Evolutionary conservation across 2,888 invertebrate species (phyloP).

Genomic region (Neoscelio sp.): DNA sequence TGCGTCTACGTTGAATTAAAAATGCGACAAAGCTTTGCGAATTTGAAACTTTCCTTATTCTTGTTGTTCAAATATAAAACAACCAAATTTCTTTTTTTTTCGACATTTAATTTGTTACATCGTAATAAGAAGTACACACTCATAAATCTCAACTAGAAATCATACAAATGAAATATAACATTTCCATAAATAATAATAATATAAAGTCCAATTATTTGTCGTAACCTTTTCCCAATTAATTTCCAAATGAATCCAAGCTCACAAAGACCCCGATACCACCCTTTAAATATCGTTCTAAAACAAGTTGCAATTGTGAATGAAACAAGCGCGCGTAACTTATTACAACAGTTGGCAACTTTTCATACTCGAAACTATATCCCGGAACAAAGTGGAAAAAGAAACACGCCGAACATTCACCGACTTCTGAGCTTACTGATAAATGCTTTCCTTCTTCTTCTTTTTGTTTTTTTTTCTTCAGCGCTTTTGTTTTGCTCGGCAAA

Average conservation of each 20-base stretch:
- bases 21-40: too few relatives aligned
- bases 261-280: neutral
- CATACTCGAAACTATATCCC: slow-evolving; percentile 29
- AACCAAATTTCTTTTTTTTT: too few relatives aligned
- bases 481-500: slow-evolving; percentile 57
- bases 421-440: slow-evolving; percentile 48
- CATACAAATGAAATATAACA: too few relatives aligned
- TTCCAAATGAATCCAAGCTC: too few relatives aligned
- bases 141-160: too few relatives aligned
- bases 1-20: too few relatives aligned
- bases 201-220: neutral
- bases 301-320: slow-evolving; percentile 24
- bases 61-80: too few relatives aligned
- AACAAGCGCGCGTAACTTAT: slow-evolving; percentile 45
- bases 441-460: slow-evolving; percentile 37
- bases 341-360: slow-evolving; percentile 44
- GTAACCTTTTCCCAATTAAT: neutral
- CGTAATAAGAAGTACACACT: too few relatives aligned
- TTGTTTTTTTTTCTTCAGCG: slow-evolving; percentile 27
- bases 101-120: too few relatives aligned
- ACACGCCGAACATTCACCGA: slow-evolving; percentile 34
- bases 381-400: slow-evolving; percentile 35
- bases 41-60: too few relatives aligned
- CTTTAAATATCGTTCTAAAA: slow-evolving; percentile 32
- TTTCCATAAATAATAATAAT: neutral